Conservation (phyloP, 2,888 invertebrate species). For the Drosophila borealis region DNA sequence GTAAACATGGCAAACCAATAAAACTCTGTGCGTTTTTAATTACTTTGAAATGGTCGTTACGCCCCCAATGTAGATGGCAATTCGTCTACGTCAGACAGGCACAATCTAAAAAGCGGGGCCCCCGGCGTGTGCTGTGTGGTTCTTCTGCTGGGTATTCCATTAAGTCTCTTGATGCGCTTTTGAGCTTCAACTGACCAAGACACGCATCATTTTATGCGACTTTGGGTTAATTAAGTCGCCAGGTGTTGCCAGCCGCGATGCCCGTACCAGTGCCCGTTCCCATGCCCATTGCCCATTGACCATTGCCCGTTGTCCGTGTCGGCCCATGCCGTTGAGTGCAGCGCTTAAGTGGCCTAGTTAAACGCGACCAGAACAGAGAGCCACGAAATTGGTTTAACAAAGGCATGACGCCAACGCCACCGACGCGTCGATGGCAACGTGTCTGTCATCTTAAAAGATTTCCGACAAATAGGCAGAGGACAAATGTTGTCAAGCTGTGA, state of each 20-base stretch:
- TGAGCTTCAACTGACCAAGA: slow-evolving; percentile 55
- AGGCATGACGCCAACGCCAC: slow-evolving; percentile 38
- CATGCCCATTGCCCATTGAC: background rate
- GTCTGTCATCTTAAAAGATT: slow-evolving; percentile 62
- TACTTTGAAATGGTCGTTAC: slow-evolving; percentile 55
- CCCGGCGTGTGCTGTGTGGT: slow-evolving; percentile 15
- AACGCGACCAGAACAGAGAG: slow-evolving; percentile 33
- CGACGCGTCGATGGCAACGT: slow-evolving; percentile 48
- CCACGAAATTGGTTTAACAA: slow-evolving; percentile 27
- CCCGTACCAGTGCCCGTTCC: slow-evolving; percentile 25
- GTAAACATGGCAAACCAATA: slow-evolving; percentile 30
- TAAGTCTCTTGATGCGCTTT: slow-evolving; percentile 53
- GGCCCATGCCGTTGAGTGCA: slow-evolving; percentile 16
- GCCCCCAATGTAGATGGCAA: slow-evolving; percentile 61
- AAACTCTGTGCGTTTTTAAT: slow-evolving; percentile 63
- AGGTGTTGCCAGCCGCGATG: slow-evolving; percentile 46
- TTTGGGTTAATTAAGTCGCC: slow-evolving; percentile 72
- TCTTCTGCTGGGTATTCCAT: slow-evolving; percentile 40
- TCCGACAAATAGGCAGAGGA: slow-evolving; percentile 56
- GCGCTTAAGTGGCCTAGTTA: slow-evolving; percentile 49
- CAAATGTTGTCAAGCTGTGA: slow-evolving; percentile 56
- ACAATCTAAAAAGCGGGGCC: slow-evolving; percentile 30
- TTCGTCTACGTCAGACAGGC: slow-evolving; percentile 72
- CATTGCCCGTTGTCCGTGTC: no score
- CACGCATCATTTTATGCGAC: slow-evolving; percentile 67